A percentile compares a stretch with the other conserved stretches of the same genome.
Conservation (phyloP, 2,113 vertebrate genomes). For the Paracanthobrama guichenoti region DNA sequence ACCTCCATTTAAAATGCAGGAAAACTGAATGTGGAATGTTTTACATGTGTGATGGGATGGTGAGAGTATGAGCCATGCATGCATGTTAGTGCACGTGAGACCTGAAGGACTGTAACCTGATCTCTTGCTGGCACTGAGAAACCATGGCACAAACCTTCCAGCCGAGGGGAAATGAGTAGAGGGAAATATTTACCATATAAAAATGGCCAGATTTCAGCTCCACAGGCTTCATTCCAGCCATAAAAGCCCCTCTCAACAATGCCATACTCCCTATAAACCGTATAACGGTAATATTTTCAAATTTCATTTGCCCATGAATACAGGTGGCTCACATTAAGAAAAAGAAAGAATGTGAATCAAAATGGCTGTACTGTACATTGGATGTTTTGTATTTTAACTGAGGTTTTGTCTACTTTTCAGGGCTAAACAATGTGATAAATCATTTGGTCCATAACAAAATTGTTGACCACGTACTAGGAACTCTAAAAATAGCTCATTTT, state of each 20-base stretch:
- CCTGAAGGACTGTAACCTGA: constrained; percentile 60
- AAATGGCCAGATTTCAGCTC: constrained; percentile 58
- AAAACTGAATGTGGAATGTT: not conserved
- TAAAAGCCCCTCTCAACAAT: constrained; percentile 42
- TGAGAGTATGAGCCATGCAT: not conserved
- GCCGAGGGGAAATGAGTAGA: constrained; percentile 52
- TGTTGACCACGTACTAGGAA: not conserved
- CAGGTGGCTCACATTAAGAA: constrained; percentile 1
- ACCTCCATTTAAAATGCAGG: not conserved
- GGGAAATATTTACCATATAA: constrained; percentile 61
- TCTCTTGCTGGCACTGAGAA: constrained; percentile 57
- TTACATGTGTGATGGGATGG: not conserved
- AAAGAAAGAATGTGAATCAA: not conserved
- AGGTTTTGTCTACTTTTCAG: not conserved
- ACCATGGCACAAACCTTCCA: constrained; percentile 53
- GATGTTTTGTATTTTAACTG: not conserved
- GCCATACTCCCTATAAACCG: constrained; percentile 54
- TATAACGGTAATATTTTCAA: constrained; percentile 53
- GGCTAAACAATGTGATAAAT: not conserved
- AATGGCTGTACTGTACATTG: not conserved
- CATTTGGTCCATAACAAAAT: not conserved
- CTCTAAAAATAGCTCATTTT: not conserved
- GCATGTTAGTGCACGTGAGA: constrained; percentile 22
- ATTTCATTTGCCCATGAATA: not conserved
- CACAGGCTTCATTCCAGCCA: constrained; percentile 46